These are phyloP conservation scores for Rhipidura dahli DNA, from an alignment of 2,113 vertebrate genomes.

Conservation along the genomic window DNA sequence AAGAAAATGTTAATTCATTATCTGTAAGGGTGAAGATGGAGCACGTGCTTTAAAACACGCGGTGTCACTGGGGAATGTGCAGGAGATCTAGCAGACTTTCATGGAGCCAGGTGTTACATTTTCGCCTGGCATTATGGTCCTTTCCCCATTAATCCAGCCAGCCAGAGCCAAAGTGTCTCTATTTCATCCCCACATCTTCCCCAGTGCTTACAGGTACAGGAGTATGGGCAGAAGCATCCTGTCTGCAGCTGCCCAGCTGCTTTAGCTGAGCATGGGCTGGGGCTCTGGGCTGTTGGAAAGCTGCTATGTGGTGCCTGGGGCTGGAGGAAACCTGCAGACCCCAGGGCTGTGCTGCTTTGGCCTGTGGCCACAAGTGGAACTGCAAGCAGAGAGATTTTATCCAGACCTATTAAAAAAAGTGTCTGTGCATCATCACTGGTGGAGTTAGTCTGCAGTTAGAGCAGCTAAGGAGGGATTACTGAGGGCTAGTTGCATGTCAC, in stretches of 20 bases:
- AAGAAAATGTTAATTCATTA: background rate
- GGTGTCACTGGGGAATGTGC: background rate
- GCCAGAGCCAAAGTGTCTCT: background rate
- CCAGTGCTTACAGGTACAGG: background rate
- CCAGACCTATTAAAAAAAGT: background rate
- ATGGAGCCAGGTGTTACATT: background rate
- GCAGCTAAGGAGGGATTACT: background rate
- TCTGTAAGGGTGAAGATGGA: background rate
- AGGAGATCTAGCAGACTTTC: background rate
- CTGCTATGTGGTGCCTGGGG: background rate
- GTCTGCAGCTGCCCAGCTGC: background rate
- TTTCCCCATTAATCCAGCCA: background rate
- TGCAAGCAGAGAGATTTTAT: background rate
- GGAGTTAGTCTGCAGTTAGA: background rate
- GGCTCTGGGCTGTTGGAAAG: background rate
- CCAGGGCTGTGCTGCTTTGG: background rate
- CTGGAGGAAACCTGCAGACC: background rate
- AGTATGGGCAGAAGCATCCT: background rate
- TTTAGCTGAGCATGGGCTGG: background rate
- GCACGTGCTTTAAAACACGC: background rate
- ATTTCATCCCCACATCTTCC: background rate
- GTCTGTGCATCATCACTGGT: background rate
- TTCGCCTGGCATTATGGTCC: background rate
- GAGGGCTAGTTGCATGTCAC: background rate
- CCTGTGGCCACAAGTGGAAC: background rate